Percentiles rank a stretch among this genome's conserved stretches.
Conservation (phyloP, 2,888 invertebrate species). For the Alcis repandata region DNA sequence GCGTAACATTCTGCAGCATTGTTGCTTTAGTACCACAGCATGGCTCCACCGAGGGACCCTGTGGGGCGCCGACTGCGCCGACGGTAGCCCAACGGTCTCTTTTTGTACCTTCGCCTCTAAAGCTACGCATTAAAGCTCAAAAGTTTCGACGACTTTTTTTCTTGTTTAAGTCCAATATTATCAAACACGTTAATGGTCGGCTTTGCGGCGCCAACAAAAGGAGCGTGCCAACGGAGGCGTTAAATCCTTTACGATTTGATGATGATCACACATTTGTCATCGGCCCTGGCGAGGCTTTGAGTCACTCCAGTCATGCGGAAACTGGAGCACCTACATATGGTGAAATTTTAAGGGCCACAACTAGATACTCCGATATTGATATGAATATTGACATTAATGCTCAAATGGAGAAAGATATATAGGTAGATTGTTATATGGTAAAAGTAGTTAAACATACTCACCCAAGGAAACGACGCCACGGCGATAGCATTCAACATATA, state of each 20-base stretch:
- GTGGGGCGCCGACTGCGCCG: constrained; percentile 68
- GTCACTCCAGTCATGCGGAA: constrained; percentile 66
- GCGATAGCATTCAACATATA: constrained; percentile 37
- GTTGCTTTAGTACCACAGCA: constrained; percentile 72
- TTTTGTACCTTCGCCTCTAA: constrained; percentile 70
- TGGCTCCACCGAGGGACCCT: constrained; percentile 75
- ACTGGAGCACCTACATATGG: constrained; percentile 54
- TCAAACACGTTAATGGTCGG: constrained; percentile 86
- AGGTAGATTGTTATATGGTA: neutral
- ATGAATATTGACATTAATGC: constrained; percentile 36
- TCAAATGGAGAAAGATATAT: neutral
- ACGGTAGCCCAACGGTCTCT: constrained; percentile 81
- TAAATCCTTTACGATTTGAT: constrained; percentile 86
- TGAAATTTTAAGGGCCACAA: constrained; percentile 29
- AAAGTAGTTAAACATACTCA: constrained; percentile 45
- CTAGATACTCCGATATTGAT: constrained; percentile 15
- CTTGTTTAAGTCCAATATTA: constrained; percentile 69
- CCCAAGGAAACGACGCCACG: constrained; percentile 44
- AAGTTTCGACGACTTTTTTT: constrained; percentile 33
- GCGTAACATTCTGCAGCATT: constrained; percentile 66
- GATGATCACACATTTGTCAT: constrained; percentile 83
- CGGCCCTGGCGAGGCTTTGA: constrained; percentile 58
- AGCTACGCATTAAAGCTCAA: constrained; percentile 35
- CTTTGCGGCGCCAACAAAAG: constrained; percentile 84
- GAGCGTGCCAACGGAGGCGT: constrained; percentile 86